A percentile compares a stretch with the other conserved stretches of the same genome.
These are phyloP conservation scores for Penelope pileata DNA, from an alignment of 2,113 vertebrate species.

Conservation along the genomic window DNA sequence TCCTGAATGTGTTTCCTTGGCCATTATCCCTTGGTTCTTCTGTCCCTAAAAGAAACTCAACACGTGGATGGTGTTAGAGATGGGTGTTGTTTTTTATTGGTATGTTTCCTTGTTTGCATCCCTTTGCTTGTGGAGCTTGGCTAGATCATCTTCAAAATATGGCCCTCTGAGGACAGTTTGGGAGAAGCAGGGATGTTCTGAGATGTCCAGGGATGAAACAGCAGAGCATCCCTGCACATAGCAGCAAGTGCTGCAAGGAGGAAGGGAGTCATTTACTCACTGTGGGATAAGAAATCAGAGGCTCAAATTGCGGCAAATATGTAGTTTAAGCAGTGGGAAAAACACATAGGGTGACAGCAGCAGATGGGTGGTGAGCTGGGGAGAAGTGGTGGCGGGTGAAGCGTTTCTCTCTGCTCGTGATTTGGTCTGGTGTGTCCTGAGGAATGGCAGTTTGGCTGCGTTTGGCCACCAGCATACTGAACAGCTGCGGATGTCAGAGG, in stretches of 20 bases:
- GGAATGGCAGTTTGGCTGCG: neutral
- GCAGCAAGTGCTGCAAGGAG: neutral
- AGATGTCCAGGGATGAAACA: neutral
- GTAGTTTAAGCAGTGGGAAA: neutral
- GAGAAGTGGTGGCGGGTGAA: neutral
- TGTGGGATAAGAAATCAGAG: neutral
- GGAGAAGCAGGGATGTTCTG: neutral
- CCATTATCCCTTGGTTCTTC: neutral
- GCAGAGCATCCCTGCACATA: neutral
- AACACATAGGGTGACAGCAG: neutral
- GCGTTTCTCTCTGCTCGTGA: neutral
- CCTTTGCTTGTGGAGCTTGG: neutral
- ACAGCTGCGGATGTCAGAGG: constrained; percentile 34
- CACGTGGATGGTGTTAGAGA: neutral
- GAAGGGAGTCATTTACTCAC: neutral
- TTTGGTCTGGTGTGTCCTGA: neutral
- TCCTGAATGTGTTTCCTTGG: neutral
- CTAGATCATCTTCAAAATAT: neutral
- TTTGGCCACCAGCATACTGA: neutral
- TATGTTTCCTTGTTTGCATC: neutral
- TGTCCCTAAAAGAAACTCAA: neutral
- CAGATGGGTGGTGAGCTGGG: neutral
- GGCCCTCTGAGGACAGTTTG: neutral
- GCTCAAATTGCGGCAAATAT: neutral
- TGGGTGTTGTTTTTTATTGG: neutral